Evolutionary conservation across 2,113 vertebrate genomes (phyloP).

Genomic region (Mola mola): DNA sequence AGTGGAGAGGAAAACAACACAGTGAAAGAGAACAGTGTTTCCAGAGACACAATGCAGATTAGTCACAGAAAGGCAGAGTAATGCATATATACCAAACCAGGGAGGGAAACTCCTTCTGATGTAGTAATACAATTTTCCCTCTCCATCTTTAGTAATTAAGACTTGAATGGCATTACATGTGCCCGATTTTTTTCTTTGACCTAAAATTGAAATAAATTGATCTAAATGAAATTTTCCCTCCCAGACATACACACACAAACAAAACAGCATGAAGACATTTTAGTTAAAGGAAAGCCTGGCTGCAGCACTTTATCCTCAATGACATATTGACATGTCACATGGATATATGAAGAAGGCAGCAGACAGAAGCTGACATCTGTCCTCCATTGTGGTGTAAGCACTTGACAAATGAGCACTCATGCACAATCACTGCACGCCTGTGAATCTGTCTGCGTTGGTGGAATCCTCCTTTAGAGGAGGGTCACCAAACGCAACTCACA

Average conservation of each 20-base stretch:
- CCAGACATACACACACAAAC: constrained; percentile 42
- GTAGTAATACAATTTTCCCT: too few species aligned
- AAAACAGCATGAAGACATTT: constrained; percentile 66
- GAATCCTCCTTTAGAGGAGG: constrained; percentile 62
- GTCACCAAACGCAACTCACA: constrained; percentile 35
- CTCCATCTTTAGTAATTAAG: too few species aligned
- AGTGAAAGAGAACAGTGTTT: constrained; percentile 93
- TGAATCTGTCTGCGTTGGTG: constrained; percentile 68
- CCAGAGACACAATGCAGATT: constrained; percentile 71
- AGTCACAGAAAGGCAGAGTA: constrained; percentile 24
- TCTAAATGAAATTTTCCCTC: constrained; percentile 30
- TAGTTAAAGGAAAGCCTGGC: constrained; percentile 54
- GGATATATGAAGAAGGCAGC: constrained; percentile 73
- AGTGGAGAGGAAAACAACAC: constrained; percentile 92
- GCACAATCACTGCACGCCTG: constrained; percentile 65
- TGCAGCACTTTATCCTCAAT: constrained; percentile 63
- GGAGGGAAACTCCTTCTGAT: constrained; percentile 52
- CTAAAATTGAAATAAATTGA: constrained; percentile 10
- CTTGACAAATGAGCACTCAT: constrained; percentile 72
- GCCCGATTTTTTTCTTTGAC: neutral
- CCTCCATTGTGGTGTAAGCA: constrained; percentile 69
- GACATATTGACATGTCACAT: constrained; percentile 74
- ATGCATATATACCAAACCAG: constrained; percentile 26
- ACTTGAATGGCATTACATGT: too few species aligned
- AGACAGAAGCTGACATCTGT: constrained; percentile 72